A percentile compares a stretch with the other conserved stretches of the same genome.
Conservation (phyloP, 2,888 invertebrate species). For the Pycnomerus fuliginosus region DNA sequence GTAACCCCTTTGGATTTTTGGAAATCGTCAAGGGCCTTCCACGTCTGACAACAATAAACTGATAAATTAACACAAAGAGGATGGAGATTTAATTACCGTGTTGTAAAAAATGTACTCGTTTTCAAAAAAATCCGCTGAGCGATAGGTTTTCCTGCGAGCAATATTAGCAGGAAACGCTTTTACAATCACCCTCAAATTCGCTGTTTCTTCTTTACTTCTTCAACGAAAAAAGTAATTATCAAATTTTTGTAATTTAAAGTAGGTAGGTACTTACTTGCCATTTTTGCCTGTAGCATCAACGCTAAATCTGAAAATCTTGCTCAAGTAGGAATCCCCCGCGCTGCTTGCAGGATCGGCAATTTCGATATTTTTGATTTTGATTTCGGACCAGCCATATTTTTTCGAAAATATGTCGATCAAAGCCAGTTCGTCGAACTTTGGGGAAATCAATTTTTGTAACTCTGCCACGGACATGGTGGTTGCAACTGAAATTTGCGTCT, state of each 20-base stretch:
- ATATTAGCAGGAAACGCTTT: constrained; percentile 68
- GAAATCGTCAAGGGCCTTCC: constrained; percentile 54
- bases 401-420: constrained; percentile 33
- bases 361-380: constrained; percentile 52
- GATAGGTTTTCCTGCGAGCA: constrained; percentile 63
- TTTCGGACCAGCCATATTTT: constrained; percentile 28
- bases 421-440: constrained; percentile 33
- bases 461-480: constrained; percentile 10
- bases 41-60: constrained; percentile 38
- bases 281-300: constrained; percentile 54
- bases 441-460: constrained; percentile 30
- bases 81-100: constrained; percentile 35
- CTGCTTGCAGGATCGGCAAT: constrained; percentile 56
- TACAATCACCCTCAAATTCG: constrained; percentile 62
- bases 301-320: constrained; percentile 62
- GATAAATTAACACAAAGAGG: too few relatives aligned
- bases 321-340: constrained; percentile 72
- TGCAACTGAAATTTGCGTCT: not conserved
- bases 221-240: constrained; percentile 5
- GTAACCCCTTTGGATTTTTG: constrained; percentile 37
- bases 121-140: constrained; percentile 66
- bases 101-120: constrained; percentile 71
- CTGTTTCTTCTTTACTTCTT: constrained; percentile 13
- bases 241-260: too few relatives aligned
- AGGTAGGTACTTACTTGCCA: constrained; percentile 31